Conservation (phyloP, 2,113 vertebrate species). For the Colistium nudipinnis region DNA sequence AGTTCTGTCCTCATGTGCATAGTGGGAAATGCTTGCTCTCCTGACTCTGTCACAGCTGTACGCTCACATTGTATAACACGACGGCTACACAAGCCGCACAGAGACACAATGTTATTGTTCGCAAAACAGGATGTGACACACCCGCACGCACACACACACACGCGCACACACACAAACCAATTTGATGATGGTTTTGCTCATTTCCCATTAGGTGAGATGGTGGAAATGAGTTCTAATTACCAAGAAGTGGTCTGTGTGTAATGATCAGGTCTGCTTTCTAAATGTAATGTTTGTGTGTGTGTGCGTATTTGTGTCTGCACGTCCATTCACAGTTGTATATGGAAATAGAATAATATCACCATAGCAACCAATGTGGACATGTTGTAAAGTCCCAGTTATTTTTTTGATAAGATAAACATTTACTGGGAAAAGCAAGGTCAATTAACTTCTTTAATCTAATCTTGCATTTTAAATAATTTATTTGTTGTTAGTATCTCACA, state of each 20-base stretch:
- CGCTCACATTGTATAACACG: constrained; percentile 58
- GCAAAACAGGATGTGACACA: too few species aligned
- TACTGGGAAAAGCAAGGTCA: too few species aligned
- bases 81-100: constrained; percentile 12
- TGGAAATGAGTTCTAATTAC: constrained; percentile 49
- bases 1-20: constrained; percentile 68
- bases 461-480: too few species aligned
- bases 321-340: background rate
- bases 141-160: background rate
- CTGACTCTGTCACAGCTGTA: constrained; percentile 69
- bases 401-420: too few species aligned
- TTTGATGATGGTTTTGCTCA: constrained; percentile 45
- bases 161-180: background rate
- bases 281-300: too few species aligned
- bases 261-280: constrained; percentile 44
- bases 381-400: too few species aligned
- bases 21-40: constrained; percentile 63
- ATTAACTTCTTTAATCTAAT: too few species aligned
- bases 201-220: constrained; percentile 48
- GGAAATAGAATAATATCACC: too few species aligned
- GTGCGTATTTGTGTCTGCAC: constrained; percentile 8
- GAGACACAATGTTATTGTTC: too few species aligned
- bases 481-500: too few species aligned
- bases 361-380: too few species aligned
- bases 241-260: constrained; percentile 53